Evolutionary conservation across 2,113 vertebrate species (phyloP).

Genomic region (Manacus vitellinus): DNA sequence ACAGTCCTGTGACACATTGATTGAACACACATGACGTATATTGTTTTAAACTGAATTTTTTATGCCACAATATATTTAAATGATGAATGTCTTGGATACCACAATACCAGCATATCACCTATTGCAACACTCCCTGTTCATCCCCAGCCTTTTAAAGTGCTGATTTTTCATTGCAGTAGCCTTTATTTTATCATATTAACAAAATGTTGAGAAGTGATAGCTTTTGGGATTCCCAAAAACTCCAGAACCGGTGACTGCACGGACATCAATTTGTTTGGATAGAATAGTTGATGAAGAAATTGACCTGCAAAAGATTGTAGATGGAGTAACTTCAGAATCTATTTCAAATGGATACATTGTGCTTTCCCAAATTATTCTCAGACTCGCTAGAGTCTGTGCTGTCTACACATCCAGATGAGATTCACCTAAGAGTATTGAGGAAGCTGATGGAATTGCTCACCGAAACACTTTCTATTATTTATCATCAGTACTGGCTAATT

Average conservation of each 20-base stretch:
- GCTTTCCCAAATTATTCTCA: not conserved
- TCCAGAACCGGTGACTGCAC: not conserved
- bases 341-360: not conserved
- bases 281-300: not conserved
- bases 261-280: not conserved
- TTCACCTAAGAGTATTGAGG: not conserved
- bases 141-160: not conserved
- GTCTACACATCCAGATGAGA: not conserved
- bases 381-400: not conserved
- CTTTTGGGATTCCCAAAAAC: not conserved
- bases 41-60: not conserved
- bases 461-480: not conserved
- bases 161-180: not conserved
- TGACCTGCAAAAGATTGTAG: not conserved
- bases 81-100: not conserved
- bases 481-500: not conserved
- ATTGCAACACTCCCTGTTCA: not conserved
- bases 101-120: not conserved
- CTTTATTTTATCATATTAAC: not conserved
- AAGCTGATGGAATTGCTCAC: not conserved
- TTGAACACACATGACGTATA: not conserved
- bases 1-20: not conserved
- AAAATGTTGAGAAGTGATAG: constrained; percentile 2
- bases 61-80: not conserved
- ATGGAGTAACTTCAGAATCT: not conserved